Evolutionary conservation across 1,140 invertebrate genomes (phyloP), one percentile per base, ranked within the genome.

Genomic region (Gonioctena quinquepunctata): DNA sequence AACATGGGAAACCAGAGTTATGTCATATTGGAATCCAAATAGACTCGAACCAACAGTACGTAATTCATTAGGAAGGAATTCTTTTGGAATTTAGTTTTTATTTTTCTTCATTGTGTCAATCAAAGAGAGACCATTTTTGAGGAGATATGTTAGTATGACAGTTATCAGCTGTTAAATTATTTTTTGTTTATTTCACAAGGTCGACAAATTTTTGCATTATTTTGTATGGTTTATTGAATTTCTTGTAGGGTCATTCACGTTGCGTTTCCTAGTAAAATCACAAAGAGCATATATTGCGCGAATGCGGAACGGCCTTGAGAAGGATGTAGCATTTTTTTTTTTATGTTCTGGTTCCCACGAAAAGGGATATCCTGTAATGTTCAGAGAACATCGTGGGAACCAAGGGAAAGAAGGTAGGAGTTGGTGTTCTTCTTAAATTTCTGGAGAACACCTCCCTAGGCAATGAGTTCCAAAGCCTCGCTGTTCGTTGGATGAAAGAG

Each of bases 11-110:
- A 79, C 72, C 23, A 80, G 42, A 22, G 70, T 78, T 8, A 71
- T 19, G 8, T 74, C 64, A 5, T 74, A 23, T 66, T 72, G 68
- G 62, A 79, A 81, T 61, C 74, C 79, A 73, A 82, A 82, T 60
- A 78, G 16, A 21, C 69, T 72, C 19, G 71, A 78, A 21, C 64
- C 54, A 13, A 57, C 69, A 11, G 21, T 19, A 22, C 56, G 67
- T 8, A 26, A 71, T 79, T 77, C 74, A 26, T 74, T 62, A 16
- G 70, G 67, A 27, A 72, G 21, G 72, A 84, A 83, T 49, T 79
- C 72, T 62, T 59, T 21, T 27, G 77, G 82, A 22, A 84, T 74
- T 59, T 82, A 59, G 26, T 69, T 70, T 66, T 83, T 79, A 66
- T 80, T 81, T 74, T 79, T 80, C 64, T 73, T 80, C 16, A 82